phyloP scores from a whole-genome alignment of 2,113 vertebrate genomes.

The Microcebus griseorufus region DNA sequence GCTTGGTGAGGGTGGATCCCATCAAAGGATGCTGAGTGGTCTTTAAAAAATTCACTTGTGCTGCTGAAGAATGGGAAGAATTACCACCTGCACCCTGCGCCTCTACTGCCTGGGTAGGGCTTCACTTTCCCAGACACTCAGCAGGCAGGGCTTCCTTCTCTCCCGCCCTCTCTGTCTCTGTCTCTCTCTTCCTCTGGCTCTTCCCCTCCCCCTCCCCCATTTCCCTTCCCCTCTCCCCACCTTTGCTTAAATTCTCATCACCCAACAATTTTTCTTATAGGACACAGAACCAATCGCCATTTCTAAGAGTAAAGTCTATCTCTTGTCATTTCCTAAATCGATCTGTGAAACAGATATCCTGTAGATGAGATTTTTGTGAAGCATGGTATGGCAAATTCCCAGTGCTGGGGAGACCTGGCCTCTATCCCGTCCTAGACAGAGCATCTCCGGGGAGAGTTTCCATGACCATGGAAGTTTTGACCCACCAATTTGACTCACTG shows the following conservation, averaged over 20 bases:
- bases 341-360: neutral
- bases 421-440: accelerated
- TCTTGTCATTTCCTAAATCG: neutral
- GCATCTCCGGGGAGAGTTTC: neutral
- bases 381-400: neutral
- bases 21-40: neutral
- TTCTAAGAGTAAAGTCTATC: neutral
- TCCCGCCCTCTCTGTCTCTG: neutral
- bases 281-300: neutral
- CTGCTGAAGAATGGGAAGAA: neutral
- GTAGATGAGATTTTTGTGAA: neutral
- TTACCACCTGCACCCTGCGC: no score
- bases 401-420: neutral
- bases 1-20: neutral
- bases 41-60: neutral
- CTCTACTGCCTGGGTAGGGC: accelerated
- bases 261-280: neutral
- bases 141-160: no score
- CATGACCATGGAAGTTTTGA: neutral
- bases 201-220: no score
- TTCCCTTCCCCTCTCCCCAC: neutral
- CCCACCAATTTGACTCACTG: neutral
- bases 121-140: no score
- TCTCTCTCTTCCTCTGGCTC: no score
- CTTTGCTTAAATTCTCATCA: neutral